These are phyloP conservation scores for Diplolepis rosae DNA, from an alignment of 2,888 invertebrate species.

Conservation along the genomic window DNA sequence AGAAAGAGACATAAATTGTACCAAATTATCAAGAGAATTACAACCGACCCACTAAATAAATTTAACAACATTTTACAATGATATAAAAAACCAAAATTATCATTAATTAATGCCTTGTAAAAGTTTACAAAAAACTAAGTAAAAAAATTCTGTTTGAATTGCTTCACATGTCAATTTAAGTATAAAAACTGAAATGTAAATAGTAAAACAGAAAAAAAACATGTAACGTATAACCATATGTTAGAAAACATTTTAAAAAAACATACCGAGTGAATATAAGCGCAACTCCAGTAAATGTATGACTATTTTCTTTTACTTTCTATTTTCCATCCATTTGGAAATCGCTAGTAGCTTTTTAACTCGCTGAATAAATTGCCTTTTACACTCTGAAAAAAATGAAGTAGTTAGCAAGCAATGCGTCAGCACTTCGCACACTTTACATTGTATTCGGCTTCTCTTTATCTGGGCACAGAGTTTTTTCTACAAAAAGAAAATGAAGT, in stretches of 20 bases:
- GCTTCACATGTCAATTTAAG: no score
- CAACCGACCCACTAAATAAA: constrained; percentile 38
- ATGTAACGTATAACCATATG: no score
- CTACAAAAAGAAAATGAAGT: not conserved
- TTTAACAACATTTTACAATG: not conserved
- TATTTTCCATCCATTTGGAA: not conserved
- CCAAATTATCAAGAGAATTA: constrained; percentile 51
- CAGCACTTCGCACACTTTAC: not conserved
- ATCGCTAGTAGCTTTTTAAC: constrained; percentile 1
- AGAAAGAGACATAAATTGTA: constrained; percentile 44
- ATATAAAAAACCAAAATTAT: no score
- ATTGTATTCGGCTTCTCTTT: not conserved
- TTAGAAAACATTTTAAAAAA: no score
- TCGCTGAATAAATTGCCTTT: not conserved
- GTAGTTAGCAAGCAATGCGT: not conserved
- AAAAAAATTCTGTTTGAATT: no score
- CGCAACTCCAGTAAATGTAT: not conserved
- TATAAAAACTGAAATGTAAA: no score
- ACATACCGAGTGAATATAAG: not conserved
- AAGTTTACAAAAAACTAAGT: no score
- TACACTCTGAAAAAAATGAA: not conserved
- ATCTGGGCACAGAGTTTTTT: not conserved
- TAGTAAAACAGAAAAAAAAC: no score
- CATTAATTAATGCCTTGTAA: no score
- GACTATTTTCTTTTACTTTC: not conserved